phyloP scores from a whole-genome alignment of 2,888 invertebrate species.

The Leptinotarsa rubiginosa region DNA sequence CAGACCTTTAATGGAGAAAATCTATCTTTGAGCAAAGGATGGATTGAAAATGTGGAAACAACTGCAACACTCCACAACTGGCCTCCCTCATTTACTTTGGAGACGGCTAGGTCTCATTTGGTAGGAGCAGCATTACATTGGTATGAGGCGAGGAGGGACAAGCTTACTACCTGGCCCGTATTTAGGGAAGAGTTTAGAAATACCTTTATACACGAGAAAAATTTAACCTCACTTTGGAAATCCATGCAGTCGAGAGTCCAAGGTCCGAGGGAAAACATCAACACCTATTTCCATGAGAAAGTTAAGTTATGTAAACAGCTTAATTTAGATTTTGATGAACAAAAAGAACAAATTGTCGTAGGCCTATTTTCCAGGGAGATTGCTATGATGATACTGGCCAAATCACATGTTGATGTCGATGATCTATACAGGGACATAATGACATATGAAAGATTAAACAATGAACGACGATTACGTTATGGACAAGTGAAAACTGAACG shows the following conservation, averaged over 20 bases:
- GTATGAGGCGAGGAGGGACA: neutral
- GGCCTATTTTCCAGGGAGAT: constrained; percentile 22
- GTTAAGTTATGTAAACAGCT: constrained; percentile 14
- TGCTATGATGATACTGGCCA: constrained; percentile 1
- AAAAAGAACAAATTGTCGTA: constrained; percentile 18
- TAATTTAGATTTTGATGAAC: constrained; percentile 11
- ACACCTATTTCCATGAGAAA: constrained; percentile 20
- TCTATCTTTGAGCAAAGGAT: neutral
- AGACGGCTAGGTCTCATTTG: neutral
- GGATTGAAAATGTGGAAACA: neutral
- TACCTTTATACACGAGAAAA: constrained; percentile 15
- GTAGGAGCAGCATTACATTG: neutral
- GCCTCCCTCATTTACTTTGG: neutral
- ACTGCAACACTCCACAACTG: neutral
- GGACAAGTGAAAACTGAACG: neutral
- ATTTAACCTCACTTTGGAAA: constrained; percentile 7
- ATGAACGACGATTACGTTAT: constrained; percentile 1
- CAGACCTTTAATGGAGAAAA: neutral
- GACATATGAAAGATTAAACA: neutral
- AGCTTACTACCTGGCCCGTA: neutral
- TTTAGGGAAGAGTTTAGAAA: neutral
- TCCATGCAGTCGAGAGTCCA: constrained; percentile 8
- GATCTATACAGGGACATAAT: constrained; percentile 16
- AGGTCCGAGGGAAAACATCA: constrained; percentile 14
- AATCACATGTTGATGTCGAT: constrained; percentile 21